phyloP scores from a whole-genome alignment of 1,140 invertebrate species.

The Acyrthosiphon pisum region DNA sequence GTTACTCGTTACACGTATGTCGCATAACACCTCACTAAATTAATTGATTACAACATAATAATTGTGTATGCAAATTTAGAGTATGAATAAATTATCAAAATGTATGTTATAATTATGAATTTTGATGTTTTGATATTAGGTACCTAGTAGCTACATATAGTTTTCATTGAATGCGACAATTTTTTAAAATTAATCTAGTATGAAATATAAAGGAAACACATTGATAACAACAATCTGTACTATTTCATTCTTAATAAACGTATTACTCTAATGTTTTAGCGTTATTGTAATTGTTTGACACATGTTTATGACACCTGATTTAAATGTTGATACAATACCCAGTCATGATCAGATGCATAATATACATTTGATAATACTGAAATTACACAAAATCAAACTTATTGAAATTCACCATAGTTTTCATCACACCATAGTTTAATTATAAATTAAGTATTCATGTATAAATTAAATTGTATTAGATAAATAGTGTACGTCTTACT shows the following conservation, averaged over 20 bases:
- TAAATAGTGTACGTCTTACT: not conserved
- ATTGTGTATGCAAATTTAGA: not conserved
- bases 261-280: no score
- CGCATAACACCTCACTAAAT: not conserved
- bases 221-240: no score
- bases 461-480: not conserved
- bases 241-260: no score
- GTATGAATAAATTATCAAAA: not conserved
- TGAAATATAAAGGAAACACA: no score
- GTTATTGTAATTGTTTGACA: no score
- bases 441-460: not conserved
- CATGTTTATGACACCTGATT: not conserved
- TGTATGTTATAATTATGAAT: not conserved
- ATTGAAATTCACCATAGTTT: no score
- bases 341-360: not conserved
- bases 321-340: not conserved
- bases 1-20: not conserved
- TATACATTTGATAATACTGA: not conserved
- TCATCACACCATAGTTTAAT: not conserved
- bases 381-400: no score
- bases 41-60: not conserved
- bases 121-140: not conserved
- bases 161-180: not conserved
- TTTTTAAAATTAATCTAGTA: not conserved
- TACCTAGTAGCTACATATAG: no score